Percentiles rank a stretch among this genome's conserved stretches.
Evolutionary conservation across 2,113 vertebrate species (phyloP).

Genomic region (Progne subis): DNA sequence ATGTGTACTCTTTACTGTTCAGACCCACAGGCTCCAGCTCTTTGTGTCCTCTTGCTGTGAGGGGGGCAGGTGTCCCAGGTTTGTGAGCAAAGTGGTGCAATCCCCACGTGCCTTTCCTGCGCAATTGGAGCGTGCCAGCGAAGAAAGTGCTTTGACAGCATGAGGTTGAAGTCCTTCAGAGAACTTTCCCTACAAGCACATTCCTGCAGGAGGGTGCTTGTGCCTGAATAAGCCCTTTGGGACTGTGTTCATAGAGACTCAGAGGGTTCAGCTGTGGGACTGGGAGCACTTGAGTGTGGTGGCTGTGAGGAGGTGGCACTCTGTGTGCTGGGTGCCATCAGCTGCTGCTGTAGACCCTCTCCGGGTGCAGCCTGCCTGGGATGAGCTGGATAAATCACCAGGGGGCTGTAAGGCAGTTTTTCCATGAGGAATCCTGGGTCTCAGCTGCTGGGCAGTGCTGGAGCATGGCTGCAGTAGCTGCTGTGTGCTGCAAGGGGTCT

Average conservation of each 20-base stretch:
- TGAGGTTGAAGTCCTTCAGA: background rate
- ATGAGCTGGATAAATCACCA: fast-evolving
- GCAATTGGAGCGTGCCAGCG: fast-evolving
- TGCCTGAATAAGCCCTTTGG: background rate
- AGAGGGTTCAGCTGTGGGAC: background rate
- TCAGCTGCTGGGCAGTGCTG: background rate
- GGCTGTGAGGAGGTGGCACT: background rate
- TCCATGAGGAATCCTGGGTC: fast-evolving
- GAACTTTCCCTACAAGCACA: background rate
- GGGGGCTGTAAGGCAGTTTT: background rate
- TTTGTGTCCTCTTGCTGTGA: background rate
- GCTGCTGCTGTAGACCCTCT: background rate
- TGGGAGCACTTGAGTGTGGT: background rate
- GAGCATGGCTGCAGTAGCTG: background rate
- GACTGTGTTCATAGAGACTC: background rate
- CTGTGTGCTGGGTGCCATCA: fast-evolving
- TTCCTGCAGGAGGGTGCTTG: background rate
- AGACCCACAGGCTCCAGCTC: background rate
- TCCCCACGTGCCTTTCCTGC: background rate
- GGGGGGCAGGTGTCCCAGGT: no score
- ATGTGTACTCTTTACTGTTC: background rate
- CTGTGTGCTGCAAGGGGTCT: slow-evolving; percentile 47
- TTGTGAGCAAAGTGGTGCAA: background rate
- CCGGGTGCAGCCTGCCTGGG: background rate
- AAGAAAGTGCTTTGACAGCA: background rate